A percentile compares a stretch with the other conserved stretches of the same genome.
Evolutionary conservation across 2,888 invertebrate genomes (phyloP).

Genomic region (Cerastis rubricosa): DNA sequence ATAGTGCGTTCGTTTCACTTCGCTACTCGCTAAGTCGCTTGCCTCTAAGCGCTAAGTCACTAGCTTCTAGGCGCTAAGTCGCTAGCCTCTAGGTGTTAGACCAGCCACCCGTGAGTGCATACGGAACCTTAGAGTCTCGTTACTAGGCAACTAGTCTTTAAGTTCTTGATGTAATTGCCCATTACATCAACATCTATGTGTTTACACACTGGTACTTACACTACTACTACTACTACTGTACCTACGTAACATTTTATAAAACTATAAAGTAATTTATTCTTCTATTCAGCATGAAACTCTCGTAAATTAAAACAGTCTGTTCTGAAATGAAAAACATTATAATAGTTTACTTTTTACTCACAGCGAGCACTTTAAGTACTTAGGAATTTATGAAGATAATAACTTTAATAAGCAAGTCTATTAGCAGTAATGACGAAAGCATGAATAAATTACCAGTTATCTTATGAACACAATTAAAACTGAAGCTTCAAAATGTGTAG

Average conservation of each 20-base stretch:
- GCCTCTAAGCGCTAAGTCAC: neutral
- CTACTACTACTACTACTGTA: too few relatives aligned
- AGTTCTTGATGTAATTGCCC: neutral
- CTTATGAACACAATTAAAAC: slow-evolving; percentile 31
- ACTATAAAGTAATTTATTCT: neutral
- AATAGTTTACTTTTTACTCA: slow-evolving; percentile 6
- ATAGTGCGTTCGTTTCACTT: neutral
- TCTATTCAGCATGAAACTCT: too few relatives aligned
- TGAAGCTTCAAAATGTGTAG: slow-evolving; percentile 16
- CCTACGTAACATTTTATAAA: neutral
- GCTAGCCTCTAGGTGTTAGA: too few relatives aligned
- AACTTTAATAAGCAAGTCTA: slow-evolving; percentile 22
- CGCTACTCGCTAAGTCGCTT: neutral
- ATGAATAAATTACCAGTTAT: slow-evolving; percentile 39
- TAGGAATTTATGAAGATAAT: slow-evolving; percentile 13
- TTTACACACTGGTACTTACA: neutral
- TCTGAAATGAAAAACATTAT: slow-evolving; percentile 19
- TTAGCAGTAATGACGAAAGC: slow-evolving; percentile 19
- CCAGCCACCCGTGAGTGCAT: neutral
- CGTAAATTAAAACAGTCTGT: neutral
- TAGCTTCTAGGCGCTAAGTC: neutral
- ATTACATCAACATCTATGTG: neutral
- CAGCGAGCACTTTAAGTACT: slow-evolving; percentile 11
- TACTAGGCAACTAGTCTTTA: neutral
- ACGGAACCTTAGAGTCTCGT: neutral